Base-by-base conservation (phyloP, 2,113 vertebrate species). In the Entelurus aequoreus region DNA sequence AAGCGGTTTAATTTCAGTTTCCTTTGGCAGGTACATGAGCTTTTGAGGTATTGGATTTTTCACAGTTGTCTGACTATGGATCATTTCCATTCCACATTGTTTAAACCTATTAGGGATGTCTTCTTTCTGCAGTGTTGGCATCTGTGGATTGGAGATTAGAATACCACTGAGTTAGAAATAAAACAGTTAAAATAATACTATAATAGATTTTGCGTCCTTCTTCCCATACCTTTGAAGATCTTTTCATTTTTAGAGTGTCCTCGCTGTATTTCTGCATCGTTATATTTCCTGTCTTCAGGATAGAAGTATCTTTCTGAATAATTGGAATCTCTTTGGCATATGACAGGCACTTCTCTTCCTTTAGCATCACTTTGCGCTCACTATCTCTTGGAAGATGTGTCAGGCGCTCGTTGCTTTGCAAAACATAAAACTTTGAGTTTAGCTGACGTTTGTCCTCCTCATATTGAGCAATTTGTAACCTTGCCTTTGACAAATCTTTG, bases 71-170 rank as follows among this genome's bases (percentile, higher is more conserved):
- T 82, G 88, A 78, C 90, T 82, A 71, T 86, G 78, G 63, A 81
- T 75, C 65, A 87, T 80, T 60, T 90, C 88, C 64, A 84, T 89
- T 67, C 90, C 90, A 57, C 91, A 91, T 88, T 91, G 87, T 77
- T 88, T 92, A 82, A 91, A 72, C 75, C 86, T 76, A 75, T 83
- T 86, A 61, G 84, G 87, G 68, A 87, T 80, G 79, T 88, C 90
- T 90, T 90, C 91, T 53, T 92, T 93, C 84, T 93, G 89, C 85
- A 74, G 82, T 83, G 89, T 88, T 88, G 81, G 82, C 86, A 91
- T 93, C 95, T 98, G 94, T 67, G 90, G 89, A 91, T 13, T 87
- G 88, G 84, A 96, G 90, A 92, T 86, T 84, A 90, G 54, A 72
- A 89, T 4, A 48, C n/a, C 48, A 81, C 66, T 79, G 40, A 66